These are phyloP conservation scores for Panulirus ornatus DNA, from an alignment of 1,140 invertebrate species.

Conservation along the genomic window DNA sequence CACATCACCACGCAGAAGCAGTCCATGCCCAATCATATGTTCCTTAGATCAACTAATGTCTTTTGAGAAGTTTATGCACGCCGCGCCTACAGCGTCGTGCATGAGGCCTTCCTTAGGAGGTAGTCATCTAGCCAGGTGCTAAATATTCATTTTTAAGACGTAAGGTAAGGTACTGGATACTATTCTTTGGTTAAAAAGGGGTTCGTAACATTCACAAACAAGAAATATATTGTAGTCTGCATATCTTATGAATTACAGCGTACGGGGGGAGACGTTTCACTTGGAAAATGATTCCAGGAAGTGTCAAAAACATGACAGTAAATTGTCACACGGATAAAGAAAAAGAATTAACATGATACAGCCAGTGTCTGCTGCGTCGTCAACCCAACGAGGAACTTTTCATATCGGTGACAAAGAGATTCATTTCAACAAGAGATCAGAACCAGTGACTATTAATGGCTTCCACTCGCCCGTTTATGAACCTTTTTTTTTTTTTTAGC, in stretches of 20 bases:
- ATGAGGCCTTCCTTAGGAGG: neutral
- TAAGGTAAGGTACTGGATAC: constrained; percentile 21
- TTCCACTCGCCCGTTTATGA: too few species aligned
- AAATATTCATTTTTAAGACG: neutral
- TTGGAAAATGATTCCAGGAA: neutral
- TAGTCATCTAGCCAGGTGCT: neutral
- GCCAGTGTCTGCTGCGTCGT: neutral
- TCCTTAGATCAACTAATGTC: too few species aligned
- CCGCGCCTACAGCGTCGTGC: too few species aligned
- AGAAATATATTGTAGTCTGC: neutral
- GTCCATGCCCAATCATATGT: too few species aligned
- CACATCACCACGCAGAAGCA: too few species aligned
- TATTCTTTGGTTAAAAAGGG: constrained; percentile 31
- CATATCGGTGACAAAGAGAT: too few species aligned
- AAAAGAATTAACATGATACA: neutral
- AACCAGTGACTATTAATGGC: too few species aligned
- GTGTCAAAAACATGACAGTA: neutral
- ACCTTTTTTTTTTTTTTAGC: too few species aligned
- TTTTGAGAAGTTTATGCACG: too few species aligned
- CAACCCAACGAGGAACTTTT: too few species aligned
- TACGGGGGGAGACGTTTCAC: neutral
- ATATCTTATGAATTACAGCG: neutral
- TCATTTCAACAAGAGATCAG: too few species aligned
- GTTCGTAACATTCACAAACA: constrained; percentile 14
- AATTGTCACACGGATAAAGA: neutral